Conservation (phyloP, 2,113 vertebrate genomes). For the Alces alces region DNA sequence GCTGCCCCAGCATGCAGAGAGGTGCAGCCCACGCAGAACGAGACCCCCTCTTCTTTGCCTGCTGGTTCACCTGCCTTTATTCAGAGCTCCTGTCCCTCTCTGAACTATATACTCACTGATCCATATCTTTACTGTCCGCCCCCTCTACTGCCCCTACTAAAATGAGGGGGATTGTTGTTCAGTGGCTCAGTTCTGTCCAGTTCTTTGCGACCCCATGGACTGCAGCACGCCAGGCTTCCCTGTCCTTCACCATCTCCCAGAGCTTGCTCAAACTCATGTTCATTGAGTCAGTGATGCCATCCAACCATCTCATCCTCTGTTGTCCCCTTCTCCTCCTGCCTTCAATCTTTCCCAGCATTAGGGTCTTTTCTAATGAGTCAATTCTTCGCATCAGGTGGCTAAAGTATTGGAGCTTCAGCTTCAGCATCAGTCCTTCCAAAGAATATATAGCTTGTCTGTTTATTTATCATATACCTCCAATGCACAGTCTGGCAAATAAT, state of each 20-base stretch:
- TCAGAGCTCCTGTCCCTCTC: background rate
- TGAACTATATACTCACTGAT: background rate
- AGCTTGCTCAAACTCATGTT: background rate
- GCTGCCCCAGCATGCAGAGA: background rate
- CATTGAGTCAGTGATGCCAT: background rate
- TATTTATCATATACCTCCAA: background rate
- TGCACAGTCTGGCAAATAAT: background rate
- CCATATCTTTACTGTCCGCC: background rate
- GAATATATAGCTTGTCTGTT: background rate
- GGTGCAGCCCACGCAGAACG: fast-evolving
- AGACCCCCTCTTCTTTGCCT: background rate
- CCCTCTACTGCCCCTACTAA: background rate
- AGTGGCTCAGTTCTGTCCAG: background rate
- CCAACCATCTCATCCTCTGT: background rate
- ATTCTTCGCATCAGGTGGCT: background rate
- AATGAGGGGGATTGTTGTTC: background rate
- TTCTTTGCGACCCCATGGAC: background rate
- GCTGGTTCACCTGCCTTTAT: background rate
- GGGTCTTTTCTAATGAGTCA: background rate
- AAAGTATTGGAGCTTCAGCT: background rate
- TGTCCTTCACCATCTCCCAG: background rate
- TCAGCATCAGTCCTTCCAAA: background rate
- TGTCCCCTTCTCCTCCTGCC: background rate
- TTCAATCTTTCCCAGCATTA: background rate
- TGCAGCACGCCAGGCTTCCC: background rate